Evolutionary conservation across 2,888 invertebrate genomes (phyloP).

Genomic region (Lasioglossum oenotherae): DNA sequence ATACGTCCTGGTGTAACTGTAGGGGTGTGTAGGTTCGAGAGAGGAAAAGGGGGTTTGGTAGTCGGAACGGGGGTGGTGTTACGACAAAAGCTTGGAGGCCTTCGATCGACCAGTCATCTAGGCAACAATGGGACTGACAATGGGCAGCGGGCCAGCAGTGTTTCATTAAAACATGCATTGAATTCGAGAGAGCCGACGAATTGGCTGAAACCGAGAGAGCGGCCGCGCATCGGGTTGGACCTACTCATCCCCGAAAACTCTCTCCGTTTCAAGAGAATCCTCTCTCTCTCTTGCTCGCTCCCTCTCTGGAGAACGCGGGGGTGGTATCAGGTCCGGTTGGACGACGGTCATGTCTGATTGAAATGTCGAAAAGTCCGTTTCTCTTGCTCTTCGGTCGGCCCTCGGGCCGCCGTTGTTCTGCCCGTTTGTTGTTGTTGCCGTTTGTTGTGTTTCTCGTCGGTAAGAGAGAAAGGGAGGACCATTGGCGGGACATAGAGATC

Average conservation of each 20-base stretch:
- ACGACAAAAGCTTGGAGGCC: slow-evolving; percentile 78
- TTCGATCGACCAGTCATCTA: slow-evolving; percentile 81
- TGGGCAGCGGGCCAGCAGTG: slow-evolving; percentile 83
- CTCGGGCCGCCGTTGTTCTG: slow-evolving; percentile 22
- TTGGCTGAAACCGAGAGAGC: slow-evolving; percentile 80
- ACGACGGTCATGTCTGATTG: slow-evolving; percentile 81
- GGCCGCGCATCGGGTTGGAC: slow-evolving; percentile 46
- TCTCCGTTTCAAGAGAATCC: slow-evolving; percentile 16
- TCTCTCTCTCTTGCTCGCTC: neutral
- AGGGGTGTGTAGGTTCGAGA: neutral
- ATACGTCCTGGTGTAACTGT: neutral
- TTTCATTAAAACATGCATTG: slow-evolving; percentile 84
- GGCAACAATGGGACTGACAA: slow-evolving; percentile 81
- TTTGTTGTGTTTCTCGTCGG: slow-evolving; percentile 66
- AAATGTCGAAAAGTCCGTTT: slow-evolving; percentile 82
- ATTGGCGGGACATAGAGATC: slow-evolving; percentile 39
- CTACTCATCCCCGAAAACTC: slow-evolving; percentile 44
- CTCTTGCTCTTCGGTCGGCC: slow-evolving; percentile 53
- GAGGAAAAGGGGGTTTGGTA: slow-evolving; percentile 30
- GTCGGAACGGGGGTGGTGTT: slow-evolving; percentile 66
- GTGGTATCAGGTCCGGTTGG: slow-evolving; percentile 55
- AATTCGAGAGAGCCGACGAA: slow-evolving; percentile 80
- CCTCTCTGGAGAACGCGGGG: neutral
- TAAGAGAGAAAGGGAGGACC: slow-evolving; percentile 42
- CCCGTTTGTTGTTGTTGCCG: slow-evolving; percentile 44